A percentile compares a stretch with the other conserved stretches of the same genome.
phyloP scores from a whole-genome alignment of 2,888 invertebrate species.

The Lasioglossum morio region DNA sequence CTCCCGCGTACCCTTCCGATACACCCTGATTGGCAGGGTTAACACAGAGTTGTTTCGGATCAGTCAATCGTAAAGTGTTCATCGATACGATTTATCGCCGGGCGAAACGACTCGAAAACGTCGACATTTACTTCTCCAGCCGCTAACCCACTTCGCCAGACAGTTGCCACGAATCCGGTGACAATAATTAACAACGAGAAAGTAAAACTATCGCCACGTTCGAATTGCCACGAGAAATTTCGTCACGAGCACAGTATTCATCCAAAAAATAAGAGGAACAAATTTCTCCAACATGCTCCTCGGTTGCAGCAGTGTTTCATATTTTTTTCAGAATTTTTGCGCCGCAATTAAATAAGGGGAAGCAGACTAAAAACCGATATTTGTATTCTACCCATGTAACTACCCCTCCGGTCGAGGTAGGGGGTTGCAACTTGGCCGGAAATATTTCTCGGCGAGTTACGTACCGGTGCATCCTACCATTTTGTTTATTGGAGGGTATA shows the following conservation, averaged over 20 bases:
- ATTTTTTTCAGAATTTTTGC: neutral
- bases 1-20: neutral
- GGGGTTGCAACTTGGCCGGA: neutral
- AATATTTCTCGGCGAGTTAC: neutral
- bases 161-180: neutral
- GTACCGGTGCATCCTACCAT: neutral
- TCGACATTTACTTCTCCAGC: neutral
- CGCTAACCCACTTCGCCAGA: neutral
- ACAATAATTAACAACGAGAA: neutral
- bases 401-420: neutral
- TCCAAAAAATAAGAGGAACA: neutral
- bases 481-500: neutral
- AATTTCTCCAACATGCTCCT: neutral
- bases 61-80: constrained; percentile 1
- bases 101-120: neutral
- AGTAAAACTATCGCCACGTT: neutral
- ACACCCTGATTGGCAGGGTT: constrained; percentile 19
- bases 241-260: neutral
- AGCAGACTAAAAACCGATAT: neutral
- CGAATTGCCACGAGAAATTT: neutral
- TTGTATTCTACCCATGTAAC: neutral
- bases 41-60: neutral
- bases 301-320: neutral
- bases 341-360: neutral
- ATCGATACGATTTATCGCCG: constrained; percentile 3